Evolutionary conservation across 1,140 invertebrate species (phyloP), one percentile per base, ranked within the genome.

Genomic region (Chironomus tepperi): DNA sequence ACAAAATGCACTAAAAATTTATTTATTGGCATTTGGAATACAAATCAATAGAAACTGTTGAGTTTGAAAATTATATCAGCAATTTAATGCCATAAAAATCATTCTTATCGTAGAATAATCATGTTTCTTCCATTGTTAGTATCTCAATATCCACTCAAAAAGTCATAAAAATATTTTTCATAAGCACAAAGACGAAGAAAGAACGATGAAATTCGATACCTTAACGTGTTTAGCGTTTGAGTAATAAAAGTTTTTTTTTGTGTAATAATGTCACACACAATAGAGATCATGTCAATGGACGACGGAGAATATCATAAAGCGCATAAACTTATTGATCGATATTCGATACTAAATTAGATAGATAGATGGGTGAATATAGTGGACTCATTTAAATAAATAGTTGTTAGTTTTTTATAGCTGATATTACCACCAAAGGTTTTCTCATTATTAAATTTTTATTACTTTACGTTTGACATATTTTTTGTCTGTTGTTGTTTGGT

Each of bases 311-410:
- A 57, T 57, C 47, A 57, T 57, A 57, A 57, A 57, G 47, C 47
- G 47, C 47, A 57, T 57, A 57, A 57, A 57, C 47, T 57, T 57
- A 57, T 57, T 57, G 47, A 57, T 57, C 47, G 47, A 57, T 57
- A 57, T 57, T 57, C n/a, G 47, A 57, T 57, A 57, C 47, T n/a
- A 57, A 57, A 57, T 57, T 57, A 57, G 47, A 57, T 57, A 57
- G 47, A 57, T 57, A 57, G 47, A 15, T 47, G n/a, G 2, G n/a
- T n/a, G n/a, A n/a, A n/a, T n/a, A n/a, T n/a, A n/a, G 5, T 57
- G 47, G 12, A 57, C 12, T 12, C 47, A n/a, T 5, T 57, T 15
- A 12, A 12, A n/a, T 57, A n/a, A 57, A 57, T 57, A n/a, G 47
- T 12, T 57, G 47, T 57, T 57, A 12, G 12, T 57, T 57, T 57